Percentiles rank a stretch among this genome's conserved stretches.
Conservation (phyloP, 2,888 invertebrate genomes). For the Agriopis aurantiaria region DNA sequence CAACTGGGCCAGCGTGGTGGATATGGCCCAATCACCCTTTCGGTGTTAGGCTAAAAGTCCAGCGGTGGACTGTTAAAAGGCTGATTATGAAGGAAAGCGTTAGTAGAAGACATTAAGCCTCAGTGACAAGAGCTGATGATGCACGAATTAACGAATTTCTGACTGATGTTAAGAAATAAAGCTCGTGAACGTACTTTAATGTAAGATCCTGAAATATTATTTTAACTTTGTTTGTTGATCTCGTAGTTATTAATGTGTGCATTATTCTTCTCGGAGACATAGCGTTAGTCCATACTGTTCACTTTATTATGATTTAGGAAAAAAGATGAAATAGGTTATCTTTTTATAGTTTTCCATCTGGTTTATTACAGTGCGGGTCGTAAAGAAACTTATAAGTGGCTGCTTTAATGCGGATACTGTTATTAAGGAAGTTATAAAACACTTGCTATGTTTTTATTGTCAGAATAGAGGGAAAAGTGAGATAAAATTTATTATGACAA, state of each 20-base stretch:
- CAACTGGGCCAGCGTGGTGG: no score
- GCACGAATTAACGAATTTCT: neutral
- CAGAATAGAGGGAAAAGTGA: constrained; percentile 11
- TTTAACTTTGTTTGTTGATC: no score
- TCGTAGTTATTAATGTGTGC: no score
- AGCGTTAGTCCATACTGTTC: constrained; percentile 23
- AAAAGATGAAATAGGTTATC: constrained; percentile 45
- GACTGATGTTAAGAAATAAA: neutral
- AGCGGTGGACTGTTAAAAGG: no score
- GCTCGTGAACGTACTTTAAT: neutral
- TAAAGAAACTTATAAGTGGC: constrained; percentile 47
- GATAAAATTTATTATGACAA: constrained; percentile 2
- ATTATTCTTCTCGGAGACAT: neutral
- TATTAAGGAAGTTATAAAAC: constrained; percentile 37
- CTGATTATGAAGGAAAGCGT: no score
- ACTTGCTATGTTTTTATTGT: constrained; percentile 29
- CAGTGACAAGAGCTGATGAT: no score
- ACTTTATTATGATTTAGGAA: constrained; percentile 29
- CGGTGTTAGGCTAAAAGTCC: no score
- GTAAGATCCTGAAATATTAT: no score
- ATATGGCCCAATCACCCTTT: no score
- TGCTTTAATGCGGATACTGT: constrained; percentile 32
- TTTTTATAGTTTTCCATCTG: constrained; percentile 49
- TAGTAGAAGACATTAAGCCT: no score
- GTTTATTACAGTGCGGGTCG: constrained; percentile 44